Evolutionary conservation across 2,113 vertebrate genomes (phyloP).

Genomic region (Spermophilus dauricus): DNA sequence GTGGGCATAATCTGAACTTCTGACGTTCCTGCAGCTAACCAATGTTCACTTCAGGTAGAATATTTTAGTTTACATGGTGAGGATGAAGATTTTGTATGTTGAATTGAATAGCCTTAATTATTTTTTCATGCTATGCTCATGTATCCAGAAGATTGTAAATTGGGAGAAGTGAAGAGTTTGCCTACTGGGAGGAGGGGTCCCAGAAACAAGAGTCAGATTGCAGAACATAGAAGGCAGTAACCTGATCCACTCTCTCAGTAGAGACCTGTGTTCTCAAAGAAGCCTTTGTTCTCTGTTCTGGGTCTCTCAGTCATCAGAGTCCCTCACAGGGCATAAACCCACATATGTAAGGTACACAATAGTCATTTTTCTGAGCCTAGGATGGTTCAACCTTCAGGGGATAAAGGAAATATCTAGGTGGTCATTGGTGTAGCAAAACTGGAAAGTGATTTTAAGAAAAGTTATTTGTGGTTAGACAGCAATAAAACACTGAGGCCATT

Average conservation of each 20-base stretch:
- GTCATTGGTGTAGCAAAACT: neutral
- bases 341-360: neutral
- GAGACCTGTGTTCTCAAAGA: neutral
- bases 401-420: neutral
- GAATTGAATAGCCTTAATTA: neutral
- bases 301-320: neutral
- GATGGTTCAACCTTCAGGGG: neutral
- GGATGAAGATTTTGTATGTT: neutral
- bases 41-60: neutral
- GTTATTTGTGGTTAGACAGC: neutral
- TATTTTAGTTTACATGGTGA: neutral
- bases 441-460: constrained; percentile 45
- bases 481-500: neutral
- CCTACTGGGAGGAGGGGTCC: neutral
- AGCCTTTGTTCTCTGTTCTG: neutral
- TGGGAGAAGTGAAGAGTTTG: neutral
- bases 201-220: neutral
- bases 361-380: neutral
- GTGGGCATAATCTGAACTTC: neutral
- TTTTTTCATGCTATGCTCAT: neutral
- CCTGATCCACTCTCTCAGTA: neutral
- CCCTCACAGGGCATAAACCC: neutral
- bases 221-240: neutral
- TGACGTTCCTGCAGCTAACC: neutral
- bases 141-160: neutral